Conservation (phyloP, 1,140 invertebrate genomes). For the Drosophila simulans region DNA sequence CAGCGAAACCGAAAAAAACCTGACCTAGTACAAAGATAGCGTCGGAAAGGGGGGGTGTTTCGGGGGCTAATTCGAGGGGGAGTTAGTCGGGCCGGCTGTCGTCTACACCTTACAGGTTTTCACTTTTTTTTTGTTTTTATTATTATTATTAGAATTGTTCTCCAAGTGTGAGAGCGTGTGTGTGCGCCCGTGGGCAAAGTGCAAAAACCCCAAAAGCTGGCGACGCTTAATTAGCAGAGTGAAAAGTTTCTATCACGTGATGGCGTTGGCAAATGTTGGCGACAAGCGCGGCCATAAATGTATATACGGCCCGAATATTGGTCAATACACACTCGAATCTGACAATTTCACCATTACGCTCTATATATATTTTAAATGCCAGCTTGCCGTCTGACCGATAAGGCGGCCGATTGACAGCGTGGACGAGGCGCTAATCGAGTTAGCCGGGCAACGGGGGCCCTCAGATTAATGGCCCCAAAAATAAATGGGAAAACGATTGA, state of each 20-base stretch:
- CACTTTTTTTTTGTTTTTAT: neutral
- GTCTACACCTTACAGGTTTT: conserved; percentile 42
- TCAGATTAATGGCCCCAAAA: conserved; percentile 26
- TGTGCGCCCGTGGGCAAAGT: conserved; percentile 52
- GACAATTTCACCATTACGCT: conserved; percentile 64
- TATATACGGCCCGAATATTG: conserved; percentile 53
- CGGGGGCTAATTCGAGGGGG: neutral
- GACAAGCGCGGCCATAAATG: conserved; percentile 57
- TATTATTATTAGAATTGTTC: conserved; percentile 28
- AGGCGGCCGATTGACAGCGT: conserved; percentile 22
- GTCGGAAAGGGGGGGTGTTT: conserved; percentile 20
- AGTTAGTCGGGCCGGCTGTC: conserved; percentile 35
- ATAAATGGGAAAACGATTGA: conserved; percentile 7
- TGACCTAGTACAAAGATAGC: conserved; percentile 70
- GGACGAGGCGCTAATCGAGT: conserved; percentile 48
- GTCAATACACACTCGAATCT: conserved; percentile 76
- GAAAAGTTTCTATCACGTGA: conserved; percentile 77
- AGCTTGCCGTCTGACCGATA: conserved; percentile 51
- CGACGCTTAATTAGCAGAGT: conserved; percentile 69
- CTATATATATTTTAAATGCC: conserved; percentile 59
- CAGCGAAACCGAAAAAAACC: conserved; percentile 53
- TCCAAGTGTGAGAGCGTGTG: conserved; percentile 11
- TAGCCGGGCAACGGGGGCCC: conserved; percentile 18
- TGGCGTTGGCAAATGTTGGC: conserved; percentile 50
- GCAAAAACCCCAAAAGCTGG: conserved; percentile 68